Percentiles rank a stretch among this genome's conserved stretches.
Evolutionary conservation across 2,113 vertebrate genomes (phyloP).

Genomic region (Cyprinodon variegatus): DNA sequence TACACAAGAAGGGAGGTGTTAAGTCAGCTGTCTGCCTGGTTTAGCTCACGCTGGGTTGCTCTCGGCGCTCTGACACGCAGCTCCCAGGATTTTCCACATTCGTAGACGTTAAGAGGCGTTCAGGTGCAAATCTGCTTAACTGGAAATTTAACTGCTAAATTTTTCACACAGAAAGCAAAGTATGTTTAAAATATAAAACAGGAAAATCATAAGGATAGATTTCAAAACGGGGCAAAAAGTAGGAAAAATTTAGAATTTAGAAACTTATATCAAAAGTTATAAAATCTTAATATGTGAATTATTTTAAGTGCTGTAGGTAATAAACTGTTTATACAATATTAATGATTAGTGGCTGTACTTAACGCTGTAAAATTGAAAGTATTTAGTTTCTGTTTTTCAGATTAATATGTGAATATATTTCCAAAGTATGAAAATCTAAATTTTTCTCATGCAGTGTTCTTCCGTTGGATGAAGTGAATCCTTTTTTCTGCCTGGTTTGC

Average conservation of each 20-base stretch:
- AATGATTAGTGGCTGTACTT: background rate
- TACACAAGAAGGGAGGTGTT: constrained; percentile 67
- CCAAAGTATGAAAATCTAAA: background rate
- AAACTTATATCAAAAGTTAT: background rate
- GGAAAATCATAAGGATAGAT: background rate
- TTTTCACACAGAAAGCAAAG: background rate
- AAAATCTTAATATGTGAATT: background rate
- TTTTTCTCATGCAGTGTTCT: background rate
- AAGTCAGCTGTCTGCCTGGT: constrained; percentile 71
- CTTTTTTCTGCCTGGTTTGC: constrained; percentile 56
- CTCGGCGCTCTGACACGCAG: constrained; percentile 9
- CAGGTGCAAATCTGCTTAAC: background rate
- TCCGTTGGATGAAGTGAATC: constrained; percentile 14
- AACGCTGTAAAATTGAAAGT: background rate
- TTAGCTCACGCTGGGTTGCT: constrained; percentile 65
- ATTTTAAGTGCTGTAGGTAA: background rate
- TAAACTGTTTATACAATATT: background rate
- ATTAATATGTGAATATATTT: background rate
- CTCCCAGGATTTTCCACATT: constrained; percentile 43
- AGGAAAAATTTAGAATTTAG: background rate
- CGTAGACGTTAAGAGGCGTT: background rate
- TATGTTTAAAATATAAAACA: background rate
- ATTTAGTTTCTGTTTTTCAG: background rate
- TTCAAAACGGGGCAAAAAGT: background rate
- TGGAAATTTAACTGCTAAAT: background rate